A percentile compares a stretch with the other conserved stretches of the same genome.
Evolutionary conservation across 35 echinoderm and acorn worm genomes (phyloP).

Genomic region (Stichopus chloronotus): DNA sequence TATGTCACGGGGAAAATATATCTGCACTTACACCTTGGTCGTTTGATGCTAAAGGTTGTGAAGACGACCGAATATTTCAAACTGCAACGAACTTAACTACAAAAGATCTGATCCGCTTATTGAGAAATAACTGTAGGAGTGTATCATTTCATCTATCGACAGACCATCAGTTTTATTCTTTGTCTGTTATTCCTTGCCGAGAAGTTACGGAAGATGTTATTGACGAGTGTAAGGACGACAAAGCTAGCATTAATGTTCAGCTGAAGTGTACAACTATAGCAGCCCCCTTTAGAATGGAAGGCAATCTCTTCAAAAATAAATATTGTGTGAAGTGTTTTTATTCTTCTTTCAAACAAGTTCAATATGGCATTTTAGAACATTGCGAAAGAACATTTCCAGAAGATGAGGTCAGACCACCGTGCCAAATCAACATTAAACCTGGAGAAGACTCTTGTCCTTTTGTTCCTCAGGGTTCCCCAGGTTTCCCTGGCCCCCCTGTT

Average conservation of each 20-base stretch:
- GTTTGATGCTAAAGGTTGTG: conserved; percentile 1
- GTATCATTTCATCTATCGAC: neutral
- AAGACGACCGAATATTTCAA: neutral
- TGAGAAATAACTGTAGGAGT: neutral
- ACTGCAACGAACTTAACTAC: neutral
- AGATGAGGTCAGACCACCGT: too few relatives aligned
- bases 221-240: neutral
- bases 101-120: neutral
- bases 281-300: too few relatives aligned
- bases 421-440: too few relatives aligned
- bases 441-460: too few relatives aligned
- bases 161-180: neutral
- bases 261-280: neutral
- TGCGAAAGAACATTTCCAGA: neutral
- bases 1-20: conserved; percentile 1
- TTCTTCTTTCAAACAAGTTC: too few relatives aligned
- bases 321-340: too few relatives aligned
- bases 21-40: neutral
- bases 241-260: neutral
- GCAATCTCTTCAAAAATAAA: too few relatives aligned
- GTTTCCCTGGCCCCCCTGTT: too few relatives aligned
- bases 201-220: neutral
- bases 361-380: neutral
- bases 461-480: too few relatives aligned
- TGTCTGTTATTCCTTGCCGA: conserved; percentile 11